A percentile compares a stretch with the other conserved stretches of the same genome.
phyloP scores from a whole-genome alignment of 2,888 invertebrate species.

The Pocota personata region DNA sequence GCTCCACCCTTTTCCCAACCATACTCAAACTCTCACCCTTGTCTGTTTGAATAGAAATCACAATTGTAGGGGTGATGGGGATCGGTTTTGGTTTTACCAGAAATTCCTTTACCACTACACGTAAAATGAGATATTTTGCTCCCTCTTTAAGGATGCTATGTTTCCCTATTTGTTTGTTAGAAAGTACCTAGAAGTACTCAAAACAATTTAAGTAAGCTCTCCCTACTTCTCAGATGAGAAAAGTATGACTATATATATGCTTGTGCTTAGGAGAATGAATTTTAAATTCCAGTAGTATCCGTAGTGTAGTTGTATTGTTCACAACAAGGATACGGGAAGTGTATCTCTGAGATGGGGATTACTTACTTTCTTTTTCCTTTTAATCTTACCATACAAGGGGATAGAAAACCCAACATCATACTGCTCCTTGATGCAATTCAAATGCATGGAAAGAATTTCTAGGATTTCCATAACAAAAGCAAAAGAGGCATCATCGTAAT shows the following conservation, averaged over 20 bases:
- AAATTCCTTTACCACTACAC: slow-evolving; percentile 15
- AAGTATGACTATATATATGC: slow-evolving; percentile 1
- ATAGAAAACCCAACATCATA: slow-evolving; percentile 19
- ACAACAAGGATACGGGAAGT: slow-evolving; percentile 57
- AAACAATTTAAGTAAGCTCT: slow-evolving; percentile 58
- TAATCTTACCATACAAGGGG: slow-evolving; percentile 31
- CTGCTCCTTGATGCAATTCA: slow-evolving; percentile 55
- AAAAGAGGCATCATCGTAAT: slow-evolving; percentile 46
- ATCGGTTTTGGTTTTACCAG: slow-evolving; percentile 17
- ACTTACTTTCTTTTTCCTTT: slow-evolving; percentile 33
- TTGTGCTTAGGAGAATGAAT: slow-evolving; percentile 26
- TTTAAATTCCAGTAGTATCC: slow-evolving; percentile 32
- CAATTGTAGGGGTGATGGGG: slow-evolving; percentile 30
- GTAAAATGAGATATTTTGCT: slow-evolving; percentile 6
- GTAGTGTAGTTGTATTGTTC: slow-evolving; percentile 13
- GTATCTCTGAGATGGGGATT: slow-evolving; percentile 50
- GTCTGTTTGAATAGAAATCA: slow-evolving; percentile 40
- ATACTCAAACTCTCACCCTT: neutral
- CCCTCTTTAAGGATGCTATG: neutral
- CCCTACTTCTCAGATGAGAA: neutral
- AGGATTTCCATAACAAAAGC: slow-evolving; percentile 31
- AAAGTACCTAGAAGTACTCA: slow-evolving; percentile 58
- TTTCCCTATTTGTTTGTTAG: slow-evolving; percentile 33
- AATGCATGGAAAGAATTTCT: slow-evolving; percentile 37
- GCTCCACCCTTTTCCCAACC: neutral